These are phyloP conservation scores for Scaptomyza reducta DNA, from an alignment of 2,888 invertebrate genomes.

Conservation along the genomic window DNA sequence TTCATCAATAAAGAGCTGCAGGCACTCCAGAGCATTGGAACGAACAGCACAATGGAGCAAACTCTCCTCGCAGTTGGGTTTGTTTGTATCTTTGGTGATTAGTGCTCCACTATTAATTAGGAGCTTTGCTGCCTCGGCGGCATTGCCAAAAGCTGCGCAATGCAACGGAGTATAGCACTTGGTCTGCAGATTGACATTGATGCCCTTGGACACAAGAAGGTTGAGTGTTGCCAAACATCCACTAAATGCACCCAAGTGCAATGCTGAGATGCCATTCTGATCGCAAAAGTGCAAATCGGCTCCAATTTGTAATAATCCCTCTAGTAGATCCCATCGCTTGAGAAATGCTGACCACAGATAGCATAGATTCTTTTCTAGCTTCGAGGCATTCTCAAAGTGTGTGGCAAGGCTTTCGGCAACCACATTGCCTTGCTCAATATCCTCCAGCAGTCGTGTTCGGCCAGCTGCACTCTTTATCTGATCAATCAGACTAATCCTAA, in stretches of 20 bases:
- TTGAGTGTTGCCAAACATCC: conserved; percentile 90
- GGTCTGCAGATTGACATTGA: conserved; percentile 88
- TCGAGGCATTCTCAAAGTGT: conserved; percentile 86
- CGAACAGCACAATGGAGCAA: conserved; percentile 93
- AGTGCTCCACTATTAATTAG: conserved; percentile 90
- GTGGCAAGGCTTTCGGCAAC: conserved; percentile 86
- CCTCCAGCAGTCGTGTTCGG: conserved; percentile 88
- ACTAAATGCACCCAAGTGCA: conserved; percentile 91
- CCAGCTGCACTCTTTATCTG: conserved; percentile 90
- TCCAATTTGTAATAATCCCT: conserved; percentile 87
- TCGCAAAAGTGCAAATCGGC: conserved; percentile 90
- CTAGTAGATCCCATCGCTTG: conserved; percentile 88
- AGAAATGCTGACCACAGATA: conserved; percentile 91
- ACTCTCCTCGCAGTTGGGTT: conserved; percentile 89
- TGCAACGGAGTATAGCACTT: conserved; percentile 93
- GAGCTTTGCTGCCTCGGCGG: conserved; percentile 91
- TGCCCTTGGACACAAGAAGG: conserved; percentile 88
- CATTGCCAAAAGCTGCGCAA: conserved; percentile 95
- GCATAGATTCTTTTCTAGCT: conserved; percentile 89
- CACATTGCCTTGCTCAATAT: conserved; percentile 89
- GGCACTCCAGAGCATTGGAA: conserved; percentile 92
- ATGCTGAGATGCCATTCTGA: conserved; percentile 89
- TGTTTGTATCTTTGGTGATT: conserved; percentile 88
- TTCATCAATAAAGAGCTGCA: conserved; percentile 89
- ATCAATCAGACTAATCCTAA: conserved; percentile 90